These are phyloP conservation scores for Stenopsyche tienmushanensis DNA, from an alignment of 1,140 invertebrate species.

Conservation along the genomic window DNA sequence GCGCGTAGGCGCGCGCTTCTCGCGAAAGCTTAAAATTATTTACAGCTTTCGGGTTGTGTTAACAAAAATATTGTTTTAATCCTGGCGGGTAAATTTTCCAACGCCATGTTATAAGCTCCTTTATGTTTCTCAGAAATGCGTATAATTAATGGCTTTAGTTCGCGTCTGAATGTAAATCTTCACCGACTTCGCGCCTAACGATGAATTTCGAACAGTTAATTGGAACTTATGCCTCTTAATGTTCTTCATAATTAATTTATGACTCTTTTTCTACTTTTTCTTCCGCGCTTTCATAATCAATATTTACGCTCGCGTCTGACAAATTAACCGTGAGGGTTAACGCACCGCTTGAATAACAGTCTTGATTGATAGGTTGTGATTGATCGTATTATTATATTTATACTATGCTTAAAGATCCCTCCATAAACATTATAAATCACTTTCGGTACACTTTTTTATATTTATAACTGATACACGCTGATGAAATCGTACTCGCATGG, in stretches of 20 bases:
- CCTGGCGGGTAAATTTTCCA: constrained; percentile 12
- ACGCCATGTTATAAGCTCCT: constrained; percentile 11
- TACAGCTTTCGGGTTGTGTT: background rate
- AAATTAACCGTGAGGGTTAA: background rate
- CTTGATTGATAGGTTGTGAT: constrained; percentile 16
- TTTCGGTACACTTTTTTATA: background rate
- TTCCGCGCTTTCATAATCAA: constrained; percentile 1
- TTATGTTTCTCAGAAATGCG: constrained; percentile 20
- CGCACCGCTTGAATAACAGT: background rate
- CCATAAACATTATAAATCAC: constrained; percentile 1
- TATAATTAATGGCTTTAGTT: constrained; percentile 18
- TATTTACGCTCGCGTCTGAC: constrained; percentile 9
- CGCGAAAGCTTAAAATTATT: background rate
- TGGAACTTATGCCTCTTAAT: background rate
- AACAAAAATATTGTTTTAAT: constrained; percentile 21
- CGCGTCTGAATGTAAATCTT: background rate
- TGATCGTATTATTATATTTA: constrained; percentile 10
- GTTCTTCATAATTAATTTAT: background rate
- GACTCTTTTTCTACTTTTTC: background rate
- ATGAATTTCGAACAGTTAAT: constrained; percentile 9
- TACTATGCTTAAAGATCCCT: background rate
- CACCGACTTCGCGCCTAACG: background rate
- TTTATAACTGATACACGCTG: background rate
- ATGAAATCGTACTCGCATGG: background rate
- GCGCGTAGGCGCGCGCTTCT: background rate